phyloP scores from a whole-genome alignment of 2,797 vertebrate genomes.

The Parauchenoglanis ngamensis region DNA sequence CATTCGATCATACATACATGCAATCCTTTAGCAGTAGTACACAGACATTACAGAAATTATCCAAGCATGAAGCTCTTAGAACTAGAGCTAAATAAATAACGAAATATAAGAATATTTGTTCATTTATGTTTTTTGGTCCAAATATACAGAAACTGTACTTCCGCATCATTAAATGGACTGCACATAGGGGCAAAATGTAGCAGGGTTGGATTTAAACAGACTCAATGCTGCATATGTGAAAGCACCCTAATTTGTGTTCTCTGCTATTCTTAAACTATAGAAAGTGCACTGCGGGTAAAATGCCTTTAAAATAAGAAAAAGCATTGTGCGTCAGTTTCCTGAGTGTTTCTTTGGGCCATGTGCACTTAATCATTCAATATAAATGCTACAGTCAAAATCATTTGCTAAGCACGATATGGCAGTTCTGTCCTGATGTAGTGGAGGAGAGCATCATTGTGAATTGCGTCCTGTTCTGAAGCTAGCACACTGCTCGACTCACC shows the following conservation, averaged over 20 bases:
- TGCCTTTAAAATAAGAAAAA: neutral
- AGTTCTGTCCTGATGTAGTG: neutral
- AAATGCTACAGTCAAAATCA: neutral
- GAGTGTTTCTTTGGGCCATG: neutral
- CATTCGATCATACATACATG: neutral
- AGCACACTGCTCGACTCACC: slow-evolving; percentile 72
- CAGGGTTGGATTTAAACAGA: neutral
- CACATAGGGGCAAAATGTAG: neutral
- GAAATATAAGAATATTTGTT: neutral
- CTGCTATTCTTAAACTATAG: neutral
- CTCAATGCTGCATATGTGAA: neutral
- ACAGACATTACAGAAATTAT: neutral
- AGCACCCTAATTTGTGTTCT: neutral
- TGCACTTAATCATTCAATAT: neutral
- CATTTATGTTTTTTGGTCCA: neutral
- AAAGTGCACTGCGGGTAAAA: neutral
- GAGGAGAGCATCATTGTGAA: neutral
- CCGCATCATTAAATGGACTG: neutral
- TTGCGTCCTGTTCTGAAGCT: neutral
- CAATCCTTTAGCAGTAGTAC: neutral
- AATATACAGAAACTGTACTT: neutral
- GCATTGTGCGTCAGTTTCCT: neutral
- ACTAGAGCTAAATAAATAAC: neutral
- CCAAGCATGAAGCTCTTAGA: neutral
- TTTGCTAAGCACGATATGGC: neutral